Base-by-base conservation (phyloP, 2,888 invertebrate species). In the Lycophotia porphyrea region DNA sequence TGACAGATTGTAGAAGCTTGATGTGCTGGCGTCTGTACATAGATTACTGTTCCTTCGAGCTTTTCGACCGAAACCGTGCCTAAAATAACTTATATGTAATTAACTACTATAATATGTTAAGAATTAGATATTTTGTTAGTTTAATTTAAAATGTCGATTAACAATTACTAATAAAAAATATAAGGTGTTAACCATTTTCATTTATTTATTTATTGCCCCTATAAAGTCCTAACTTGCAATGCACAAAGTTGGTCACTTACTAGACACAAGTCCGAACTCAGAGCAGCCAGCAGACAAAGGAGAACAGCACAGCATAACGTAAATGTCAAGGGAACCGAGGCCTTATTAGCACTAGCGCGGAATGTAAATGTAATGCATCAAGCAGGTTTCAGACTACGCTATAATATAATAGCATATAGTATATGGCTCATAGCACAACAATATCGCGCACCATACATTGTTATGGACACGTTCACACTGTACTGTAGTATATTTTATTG, bases 71-170 rank as follows among this genome's bases (percentile, higher is more conserved):
- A 74, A 76, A 77, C 69, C 76, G 78, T 91, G 91, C 89, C 89
- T 92, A 92, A 91, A 90, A 89, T 92, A 91, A 93, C 89, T 91
- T 92, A 93, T 92, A 93, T 92, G 87, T 91, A 90, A 90, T 88
- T 88, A 91, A 91, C 90, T 92, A 91, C 90, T 91, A 90, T 88
- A 90, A 88, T 89, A 90, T 90, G 87, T 85, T 88, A 90, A 92
- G 92, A 89, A 87, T 88, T 92, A 93, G 91, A 85, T 90, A 88
- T 87, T 84, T 88, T 90, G 83, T 90, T 94, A 94, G 91, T 88
- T 78, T 93, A 93, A 94, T 93, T 94, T 93, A 94, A 91, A 93
- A 91, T 91, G 89, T 90, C 87, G 82, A 87, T 87, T 91, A 90
- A 90, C 89, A 89, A 81, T 83, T 88, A 91, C 89, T 90, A 91